Evolutionary conservation across 1,140 invertebrate genomes (phyloP), one percentile per base, ranked within the genome.

Genomic region (Phymorhynchus buccinoides): DNA sequence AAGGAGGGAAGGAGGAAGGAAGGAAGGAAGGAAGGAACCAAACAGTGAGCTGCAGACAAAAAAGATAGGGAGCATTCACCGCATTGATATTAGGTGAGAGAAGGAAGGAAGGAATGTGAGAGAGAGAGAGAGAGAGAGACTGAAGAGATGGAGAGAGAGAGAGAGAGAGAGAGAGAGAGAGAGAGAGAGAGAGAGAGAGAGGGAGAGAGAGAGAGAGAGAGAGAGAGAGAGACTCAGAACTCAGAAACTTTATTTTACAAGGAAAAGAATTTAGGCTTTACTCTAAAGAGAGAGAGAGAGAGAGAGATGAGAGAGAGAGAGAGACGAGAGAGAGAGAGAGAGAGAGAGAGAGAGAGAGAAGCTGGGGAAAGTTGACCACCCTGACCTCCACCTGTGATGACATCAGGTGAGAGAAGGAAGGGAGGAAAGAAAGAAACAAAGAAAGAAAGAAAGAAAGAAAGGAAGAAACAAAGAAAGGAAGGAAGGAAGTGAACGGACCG

Each of bases 111-210:
- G 6, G 6, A 18, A 9, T 48, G 44, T 18, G 6, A 9, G n/a
- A n/a, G n/a, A n/a, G n/a, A n/a, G n/a, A n/a, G n/a, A n/a, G n/a
- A n/a, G n/a, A n/a, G n/a, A n/a, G n/a, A n/a, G n/a, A n/a, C n/a
- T n/a, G n/a, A n/a, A n/a, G n/a, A n/a, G n/a, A n/a, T n/a, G n/a
- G n/a, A n/a, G n/a, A n/a, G n/a, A n/a, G n/a, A n/a, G n/a, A n/a
- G 79, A 80, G 79, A 2, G 79, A 41, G 79, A 41, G 80, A 52
- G 80, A 82, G 52, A 52, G 80, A 82, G 80, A 82, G 80, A 56
- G 80, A 82, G 80, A 56, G 80, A 82, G 80, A 3, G 80, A 82
- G 80, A 62, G 80, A 2, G 80, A 48, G 80, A 82, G 52, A 56
- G 52, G 35, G 42, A 82, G 80, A 56, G 30, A n/a, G 83, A n/a